Evolutionary conservation across 2,797 vertebrate species (phyloP).

Genomic region (Neosilurus mollespiculum): DNA sequence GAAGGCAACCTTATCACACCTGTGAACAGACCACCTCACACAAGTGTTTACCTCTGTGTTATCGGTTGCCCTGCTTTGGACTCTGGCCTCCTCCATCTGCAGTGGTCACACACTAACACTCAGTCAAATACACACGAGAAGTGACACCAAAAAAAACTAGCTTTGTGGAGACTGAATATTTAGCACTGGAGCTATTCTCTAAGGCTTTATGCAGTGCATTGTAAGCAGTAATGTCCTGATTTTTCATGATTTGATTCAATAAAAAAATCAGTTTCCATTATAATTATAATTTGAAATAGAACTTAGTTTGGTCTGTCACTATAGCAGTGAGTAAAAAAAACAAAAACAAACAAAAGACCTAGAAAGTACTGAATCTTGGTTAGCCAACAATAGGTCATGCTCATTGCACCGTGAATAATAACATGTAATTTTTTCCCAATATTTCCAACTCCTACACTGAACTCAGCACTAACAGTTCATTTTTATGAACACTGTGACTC

Average conservation of each 20-base stretch:
- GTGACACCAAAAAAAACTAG: too few species aligned
- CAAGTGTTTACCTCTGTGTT: neutral
- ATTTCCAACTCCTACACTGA: conserved; percentile 1
- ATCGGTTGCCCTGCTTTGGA: neutral
- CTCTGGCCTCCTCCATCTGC: neutral
- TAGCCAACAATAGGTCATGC: neutral
- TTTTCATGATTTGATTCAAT: conserved; percentile 4
- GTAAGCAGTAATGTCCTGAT: neutral
- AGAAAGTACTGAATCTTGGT: conserved; percentile 2
- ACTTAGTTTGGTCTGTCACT: neutral
- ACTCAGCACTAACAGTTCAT: neutral
- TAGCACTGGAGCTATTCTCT: neutral
- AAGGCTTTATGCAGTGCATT: neutral
- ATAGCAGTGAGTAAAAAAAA: neutral
- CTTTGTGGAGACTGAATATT: neutral
- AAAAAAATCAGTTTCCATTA: neutral
- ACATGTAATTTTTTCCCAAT: neutral
- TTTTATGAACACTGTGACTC: neutral
- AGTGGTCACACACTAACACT: neutral
- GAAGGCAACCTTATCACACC: neutral
- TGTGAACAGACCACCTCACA: neutral
- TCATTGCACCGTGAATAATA: neutral
- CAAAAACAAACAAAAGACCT: conserved; percentile 1
- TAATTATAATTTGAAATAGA: neutral
- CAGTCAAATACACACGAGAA: neutral